phyloP scores from a whole-genome alignment of 2,797 vertebrate genomes.

The Poeciliopsis gracilis region DNA sequence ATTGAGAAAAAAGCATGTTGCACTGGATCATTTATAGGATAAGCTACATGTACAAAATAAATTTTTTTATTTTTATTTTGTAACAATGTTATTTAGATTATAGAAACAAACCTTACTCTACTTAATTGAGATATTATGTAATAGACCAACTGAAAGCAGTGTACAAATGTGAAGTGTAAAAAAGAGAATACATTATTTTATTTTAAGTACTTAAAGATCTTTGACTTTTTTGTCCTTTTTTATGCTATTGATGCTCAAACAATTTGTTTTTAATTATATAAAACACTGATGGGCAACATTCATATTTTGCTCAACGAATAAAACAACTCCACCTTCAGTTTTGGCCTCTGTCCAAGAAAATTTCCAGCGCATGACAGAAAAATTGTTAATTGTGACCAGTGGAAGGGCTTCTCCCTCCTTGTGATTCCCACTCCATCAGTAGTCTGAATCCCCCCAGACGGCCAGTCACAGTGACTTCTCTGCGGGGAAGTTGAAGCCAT shows the following conservation, averaged over 20 bases:
- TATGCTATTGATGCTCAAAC: neutral
- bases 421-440: slow-evolving; percentile 58
- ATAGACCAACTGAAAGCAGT: neutral
- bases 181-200: neutral
- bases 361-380: slow-evolving; percentile 19
- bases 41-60: neutral
- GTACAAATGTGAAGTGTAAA: neutral
- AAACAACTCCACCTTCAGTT: neutral
- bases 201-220: neutral
- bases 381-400: slow-evolving; percentile 42
- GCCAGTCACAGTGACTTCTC: slow-evolving; percentile 54
- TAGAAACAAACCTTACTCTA: neutral
- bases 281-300: neutral
- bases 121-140: neutral
- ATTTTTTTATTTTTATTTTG: neutral
- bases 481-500: slow-evolving; percentile 52
- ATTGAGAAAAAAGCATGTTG: neutral
- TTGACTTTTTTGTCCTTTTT: neutral
- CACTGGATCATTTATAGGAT: neutral
- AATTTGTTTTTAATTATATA: neutral
- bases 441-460: slow-evolving; percentile 46
- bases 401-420: slow-evolving; percentile 51
- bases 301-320: neutral
- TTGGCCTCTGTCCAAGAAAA: neutral
- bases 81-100: neutral